Base-by-base conservation (phyloP, 2,797 vertebrate species). In the Labroides dimidiatus region DNA sequence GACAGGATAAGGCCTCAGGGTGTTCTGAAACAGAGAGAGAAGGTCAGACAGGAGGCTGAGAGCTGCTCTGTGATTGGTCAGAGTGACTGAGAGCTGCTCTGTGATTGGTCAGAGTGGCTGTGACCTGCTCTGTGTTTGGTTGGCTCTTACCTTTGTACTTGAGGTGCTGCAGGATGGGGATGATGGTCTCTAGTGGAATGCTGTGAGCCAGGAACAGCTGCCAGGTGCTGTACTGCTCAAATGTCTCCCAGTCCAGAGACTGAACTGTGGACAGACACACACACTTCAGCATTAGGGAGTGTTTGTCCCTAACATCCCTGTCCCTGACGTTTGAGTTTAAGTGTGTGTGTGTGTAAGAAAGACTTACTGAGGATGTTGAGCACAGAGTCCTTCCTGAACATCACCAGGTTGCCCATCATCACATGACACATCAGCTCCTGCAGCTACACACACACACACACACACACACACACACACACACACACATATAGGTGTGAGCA, bases 211-310 rank as follows among this genome's bases (percentile, higher is more conserved):
- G 93, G 67, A 99, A 98, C 21, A 99, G 95, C 92, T 99, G 97
- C 97, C 97, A 99, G 1, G 97, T 98, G 86, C 97, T 97, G 86
- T 98, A 99, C 86, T 99, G 97, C 81, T 99, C 97, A 50, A 99
- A 99, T 0, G 97, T 99, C 86, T 99, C 97, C 97, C 97, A 99
- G 50, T 99, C 97, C 69, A 99, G 88, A 78, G 96, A 98, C 88
- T 98, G 96, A 78, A 98, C 97, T 98, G 72, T 41, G 60, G 60
- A 55, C 4, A 24, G 0, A 4, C 10, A 47, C 43, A 42, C 14
- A 19, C 53, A 21, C 10, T 17, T 17, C 27, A 7, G 24, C 0
- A 12, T 10, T 15, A 3, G 8, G 11, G 11, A 11, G 24, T 27
- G 6, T 27, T 27, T 27, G 24, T n/a, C n/a, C n/a, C n/a, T n/a